Evolutionary conservation across 2,113 vertebrate species (phyloP).

Genomic region (Ictalurus punctatus): DNA sequence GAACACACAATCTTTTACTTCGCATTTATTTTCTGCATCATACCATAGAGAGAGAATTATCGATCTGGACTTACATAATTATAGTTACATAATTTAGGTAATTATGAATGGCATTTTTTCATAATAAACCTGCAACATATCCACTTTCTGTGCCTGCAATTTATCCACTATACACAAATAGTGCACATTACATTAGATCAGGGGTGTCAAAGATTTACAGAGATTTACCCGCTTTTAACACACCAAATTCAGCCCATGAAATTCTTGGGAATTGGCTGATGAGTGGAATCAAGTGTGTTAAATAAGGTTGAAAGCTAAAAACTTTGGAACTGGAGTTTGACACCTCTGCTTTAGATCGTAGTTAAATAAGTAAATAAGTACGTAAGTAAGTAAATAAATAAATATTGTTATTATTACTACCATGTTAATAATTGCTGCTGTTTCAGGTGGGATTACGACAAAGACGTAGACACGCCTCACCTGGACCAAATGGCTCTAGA

Average conservation of each 20-base stretch:
- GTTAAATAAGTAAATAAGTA: background rate
- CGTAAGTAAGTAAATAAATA: too few species aligned
- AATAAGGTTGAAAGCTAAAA: too few species aligned
- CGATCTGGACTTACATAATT: too few species aligned
- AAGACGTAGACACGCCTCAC: conserved; percentile 83
- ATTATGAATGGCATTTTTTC: background rate
- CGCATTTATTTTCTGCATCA: too few species aligned
- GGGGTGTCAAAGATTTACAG: too few species aligned
- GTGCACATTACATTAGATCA: background rate
- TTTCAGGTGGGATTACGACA: conserved; percentile 86
- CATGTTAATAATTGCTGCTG: background rate
- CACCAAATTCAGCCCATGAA: too few species aligned
- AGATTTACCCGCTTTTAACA: too few species aligned
- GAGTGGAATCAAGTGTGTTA: too few species aligned
- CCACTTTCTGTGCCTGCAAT: background rate
- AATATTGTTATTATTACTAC: background rate
- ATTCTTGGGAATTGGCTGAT: too few species aligned
- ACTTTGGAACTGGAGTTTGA: too few species aligned
- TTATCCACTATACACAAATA: background rate
- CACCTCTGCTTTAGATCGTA: background rate
- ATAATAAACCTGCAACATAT: background rate
- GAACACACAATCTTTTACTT: background rate
- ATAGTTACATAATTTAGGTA: too few species aligned
- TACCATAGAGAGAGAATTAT: too few species aligned
- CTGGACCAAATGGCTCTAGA: conserved; percentile 79